phyloP scores from a whole-genome alignment of 2,888 invertebrate genomes.

The Tipula vernalis region DNA sequence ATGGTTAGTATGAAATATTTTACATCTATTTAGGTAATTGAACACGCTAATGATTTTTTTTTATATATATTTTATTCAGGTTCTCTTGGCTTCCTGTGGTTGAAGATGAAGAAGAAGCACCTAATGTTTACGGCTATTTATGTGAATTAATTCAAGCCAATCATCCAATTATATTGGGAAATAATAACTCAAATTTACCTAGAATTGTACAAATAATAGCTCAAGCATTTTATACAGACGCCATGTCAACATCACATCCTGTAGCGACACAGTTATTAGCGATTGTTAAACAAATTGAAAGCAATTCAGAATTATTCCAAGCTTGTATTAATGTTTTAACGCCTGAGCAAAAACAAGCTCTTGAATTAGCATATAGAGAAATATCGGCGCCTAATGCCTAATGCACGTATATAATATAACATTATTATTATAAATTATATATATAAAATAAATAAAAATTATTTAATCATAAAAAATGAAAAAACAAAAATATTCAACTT shows the following conservation, averaged over 20 bases:
- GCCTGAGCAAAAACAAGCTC: slow-evolving; percentile 69
- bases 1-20: slow-evolving; percentile 48
- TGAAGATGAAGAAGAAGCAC: slow-evolving; percentile 92
- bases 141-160: slow-evolving; percentile 90
- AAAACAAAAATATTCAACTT: background rate
- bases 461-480: background rate
- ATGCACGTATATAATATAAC: background rate
- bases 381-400: slow-evolving; percentile 20
- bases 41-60: background rate
- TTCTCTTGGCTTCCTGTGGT: slow-evolving; percentile 90
- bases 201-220: slow-evolving; percentile 78
- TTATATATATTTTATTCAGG: slow-evolving; percentile 34
- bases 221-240: slow-evolving; percentile 76
- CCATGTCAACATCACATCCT: slow-evolving; percentile 37
- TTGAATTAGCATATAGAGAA: slow-evolving; percentile 51
- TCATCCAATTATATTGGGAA: slow-evolving; percentile 74
- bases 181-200: slow-evolving; percentile 79
- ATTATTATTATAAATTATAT: background rate
- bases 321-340: slow-evolving; percentile 64
- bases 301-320: slow-evolving; percentile 64
- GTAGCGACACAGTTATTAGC: slow-evolving; percentile 51
- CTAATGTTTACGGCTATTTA: slow-evolving; percentile 88
- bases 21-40: background rate
- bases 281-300: slow-evolving; percentile 79
- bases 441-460: background rate